Conservation (phyloP, 2,797 vertebrate genomes). For the Clarias pachynema region DNA sequence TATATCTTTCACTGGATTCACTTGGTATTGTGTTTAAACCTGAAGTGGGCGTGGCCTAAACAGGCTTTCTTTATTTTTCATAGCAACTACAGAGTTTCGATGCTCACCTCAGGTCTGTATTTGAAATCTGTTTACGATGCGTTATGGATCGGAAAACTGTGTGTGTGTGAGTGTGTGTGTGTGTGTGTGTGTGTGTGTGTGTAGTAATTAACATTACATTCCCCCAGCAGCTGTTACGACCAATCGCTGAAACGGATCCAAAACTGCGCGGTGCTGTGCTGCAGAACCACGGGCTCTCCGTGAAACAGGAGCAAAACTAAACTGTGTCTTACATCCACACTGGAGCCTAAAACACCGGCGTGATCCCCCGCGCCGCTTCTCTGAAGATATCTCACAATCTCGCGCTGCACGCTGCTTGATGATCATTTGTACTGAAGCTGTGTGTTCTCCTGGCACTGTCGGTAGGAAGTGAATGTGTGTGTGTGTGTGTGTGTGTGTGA, state of each 20-base stretch:
- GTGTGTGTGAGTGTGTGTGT: neutral
- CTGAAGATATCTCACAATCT: conserved; percentile 25
- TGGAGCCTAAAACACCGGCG: too few relatives aligned
- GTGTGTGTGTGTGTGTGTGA: conserved; percentile 14
- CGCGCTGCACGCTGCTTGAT: conserved; percentile 29
- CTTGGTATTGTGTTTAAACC: neutral
- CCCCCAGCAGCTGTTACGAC: neutral
- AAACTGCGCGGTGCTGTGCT: neutral
- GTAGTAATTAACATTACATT: neutral
- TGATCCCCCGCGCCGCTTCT: neutral
- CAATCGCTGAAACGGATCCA: neutral
- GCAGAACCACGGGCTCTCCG: neutral
- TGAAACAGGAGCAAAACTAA: neutral
- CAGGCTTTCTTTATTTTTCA: neutral
- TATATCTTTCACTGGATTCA: neutral
- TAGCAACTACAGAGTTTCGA: neutral
- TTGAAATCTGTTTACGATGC: neutral
- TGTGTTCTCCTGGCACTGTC: conserved; percentile 20
- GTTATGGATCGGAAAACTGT: neutral
- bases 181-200: too few relatives aligned
- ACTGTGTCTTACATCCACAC: neutral
- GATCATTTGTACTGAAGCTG: conserved; percentile 43
- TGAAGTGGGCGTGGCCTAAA: neutral
- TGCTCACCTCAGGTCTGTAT: neutral
- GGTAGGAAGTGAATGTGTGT: conserved; percentile 14